phyloP scores from a whole-genome alignment of 2,888 invertebrate species.

The Iselma pallidipennis region DNA sequence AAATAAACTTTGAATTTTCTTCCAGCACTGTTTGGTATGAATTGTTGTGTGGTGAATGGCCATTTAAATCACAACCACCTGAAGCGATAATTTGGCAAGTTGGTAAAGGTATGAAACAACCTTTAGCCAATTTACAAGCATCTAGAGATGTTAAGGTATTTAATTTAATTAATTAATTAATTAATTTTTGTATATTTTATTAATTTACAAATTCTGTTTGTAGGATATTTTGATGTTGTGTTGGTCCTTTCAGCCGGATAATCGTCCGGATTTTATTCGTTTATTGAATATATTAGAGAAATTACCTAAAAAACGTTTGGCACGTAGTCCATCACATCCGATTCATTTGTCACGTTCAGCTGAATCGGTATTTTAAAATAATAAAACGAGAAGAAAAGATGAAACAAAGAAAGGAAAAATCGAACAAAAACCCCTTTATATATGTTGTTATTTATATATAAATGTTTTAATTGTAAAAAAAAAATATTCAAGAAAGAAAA shows the following conservation, averaged over 20 bases:
- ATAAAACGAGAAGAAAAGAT: constrained; percentile 6
- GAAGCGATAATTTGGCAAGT: constrained; percentile 98
- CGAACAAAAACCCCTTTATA: constrained; percentile 14
- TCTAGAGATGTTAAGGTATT: constrained; percentile 93
- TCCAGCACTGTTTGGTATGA: constrained; percentile 98
- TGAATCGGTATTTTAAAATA: constrained; percentile 84
- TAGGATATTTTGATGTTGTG: constrained; percentile 96
- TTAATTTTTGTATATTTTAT: constrained; percentile 2
- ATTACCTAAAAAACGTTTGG: constrained; percentile 92
- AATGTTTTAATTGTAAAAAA: background rate
- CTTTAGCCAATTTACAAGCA: constrained; percentile 90
- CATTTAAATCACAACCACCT: constrained; percentile 90
- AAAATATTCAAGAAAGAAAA: background rate
- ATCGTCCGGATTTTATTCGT: constrained; percentile 89
- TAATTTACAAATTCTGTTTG: constrained; percentile 28
- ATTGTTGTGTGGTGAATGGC: constrained; percentile 93
- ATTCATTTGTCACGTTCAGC: constrained; percentile 95
- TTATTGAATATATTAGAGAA: constrained; percentile 85
- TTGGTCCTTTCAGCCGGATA: constrained; percentile 86
- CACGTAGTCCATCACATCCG: constrained; percentile 97
- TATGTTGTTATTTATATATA: constrained; percentile 19
- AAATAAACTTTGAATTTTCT: too few relatives aligned
- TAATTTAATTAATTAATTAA: constrained; percentile 1
- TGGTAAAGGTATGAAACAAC: constrained; percentile 95
- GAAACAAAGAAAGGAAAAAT: background rate